Conservation (phyloP, 2,113 vertebrate species). For the Argyrosomus japonicus region DNA sequence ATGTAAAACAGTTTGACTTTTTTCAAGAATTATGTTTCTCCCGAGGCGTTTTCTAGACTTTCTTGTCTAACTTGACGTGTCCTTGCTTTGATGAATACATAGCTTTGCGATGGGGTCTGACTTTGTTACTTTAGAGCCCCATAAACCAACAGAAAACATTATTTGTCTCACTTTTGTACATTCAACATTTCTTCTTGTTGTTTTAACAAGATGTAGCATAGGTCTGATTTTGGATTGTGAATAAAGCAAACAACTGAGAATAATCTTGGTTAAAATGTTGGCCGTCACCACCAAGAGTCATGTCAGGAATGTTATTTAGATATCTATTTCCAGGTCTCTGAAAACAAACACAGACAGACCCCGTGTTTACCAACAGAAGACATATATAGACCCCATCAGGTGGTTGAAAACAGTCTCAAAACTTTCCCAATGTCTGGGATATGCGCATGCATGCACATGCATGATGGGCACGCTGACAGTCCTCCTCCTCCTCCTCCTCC, state of each 20-base stretch:
- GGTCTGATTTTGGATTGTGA: constrained; percentile 46
- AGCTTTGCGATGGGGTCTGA: not conserved
- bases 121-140: not conserved
- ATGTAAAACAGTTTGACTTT: not conserved
- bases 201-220: not conserved
- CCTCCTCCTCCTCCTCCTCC: constrained; percentile 23
- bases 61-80: not conserved
- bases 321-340: constrained; percentile 69
- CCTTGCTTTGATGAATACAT: not conserved
- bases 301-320: constrained; percentile 73
- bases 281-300: constrained; percentile 44
- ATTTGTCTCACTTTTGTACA: constrained; percentile 4
- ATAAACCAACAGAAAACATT: not conserved
- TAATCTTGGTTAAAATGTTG: constrained; percentile 57
- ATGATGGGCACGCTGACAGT: constrained; percentile 49
- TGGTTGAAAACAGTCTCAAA: constrained; percentile 68
- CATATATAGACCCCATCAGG: constrained; percentile 70
- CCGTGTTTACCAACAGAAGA: constrained; percentile 73
- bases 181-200: constrained; percentile 13
- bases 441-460: constrained; percentile 69
- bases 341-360: constrained; percentile 69
- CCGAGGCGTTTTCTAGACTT: constrained; percentile 1
- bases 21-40: not conserved
- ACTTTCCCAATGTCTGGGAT: constrained; percentile 63
- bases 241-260: constrained; percentile 65